These are phyloP conservation scores for Drosophila multiciliata DNA, from an alignment of 2,888 invertebrate genomes.

Conservation along the genomic window DNA sequence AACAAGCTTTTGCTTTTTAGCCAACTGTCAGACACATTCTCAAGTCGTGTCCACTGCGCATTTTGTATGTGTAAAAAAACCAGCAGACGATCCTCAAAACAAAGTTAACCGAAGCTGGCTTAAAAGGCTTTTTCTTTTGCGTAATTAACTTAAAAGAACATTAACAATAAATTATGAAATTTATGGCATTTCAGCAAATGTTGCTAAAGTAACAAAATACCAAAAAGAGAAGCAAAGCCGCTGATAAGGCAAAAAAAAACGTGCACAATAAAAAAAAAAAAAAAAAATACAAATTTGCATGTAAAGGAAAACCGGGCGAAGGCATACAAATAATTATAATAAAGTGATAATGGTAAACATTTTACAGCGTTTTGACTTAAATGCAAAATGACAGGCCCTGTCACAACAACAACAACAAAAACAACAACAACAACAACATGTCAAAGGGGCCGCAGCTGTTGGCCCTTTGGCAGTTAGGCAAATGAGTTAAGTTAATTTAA, in stretches of 20 bases:
- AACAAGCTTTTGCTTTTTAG: background rate
- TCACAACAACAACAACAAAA: constrained; percentile 31
- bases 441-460: constrained; percentile 42
- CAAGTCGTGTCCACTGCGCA: background rate
- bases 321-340: constrained; percentile 60
- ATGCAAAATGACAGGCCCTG: constrained; percentile 67
- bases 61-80: background rate
- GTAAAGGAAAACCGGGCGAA: constrained; percentile 17
- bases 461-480: constrained; percentile 67
- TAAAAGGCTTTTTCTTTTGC: constrained; percentile 57
- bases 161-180: constrained; percentile 72
- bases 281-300: constrained; percentile 24
- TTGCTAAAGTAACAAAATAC: constrained; percentile 26
- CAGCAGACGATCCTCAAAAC: constrained; percentile 23
- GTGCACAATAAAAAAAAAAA: constrained; percentile 22
- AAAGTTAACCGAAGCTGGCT: constrained; percentile 33
- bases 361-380: constrained; percentile 64
- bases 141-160: constrained; percentile 71
- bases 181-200: constrained; percentile 71
- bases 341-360: constrained; percentile 68
- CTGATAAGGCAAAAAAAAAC: constrained; percentile 67
- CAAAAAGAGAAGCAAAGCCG: constrained; percentile 32
- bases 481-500: constrained; percentile 56
- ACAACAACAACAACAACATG: constrained; percentile 23
- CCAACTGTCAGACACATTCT: background rate